Evolutionary conservation across 2,888 invertebrate genomes (phyloP).

Genomic region (Melinaea menophilus): DNA sequence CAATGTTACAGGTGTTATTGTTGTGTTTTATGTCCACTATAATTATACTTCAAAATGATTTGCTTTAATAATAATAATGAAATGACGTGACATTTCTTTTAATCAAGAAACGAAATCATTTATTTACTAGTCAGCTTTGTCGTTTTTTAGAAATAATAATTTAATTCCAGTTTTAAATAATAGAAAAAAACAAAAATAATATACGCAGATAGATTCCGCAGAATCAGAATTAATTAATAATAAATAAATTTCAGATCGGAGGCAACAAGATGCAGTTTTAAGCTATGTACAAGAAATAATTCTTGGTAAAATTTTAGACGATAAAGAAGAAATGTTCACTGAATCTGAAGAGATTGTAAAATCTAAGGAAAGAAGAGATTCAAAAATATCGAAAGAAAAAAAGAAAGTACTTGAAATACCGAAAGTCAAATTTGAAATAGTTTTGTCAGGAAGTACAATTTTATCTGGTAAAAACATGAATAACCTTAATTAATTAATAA

Average conservation of each 20-base stretch:
- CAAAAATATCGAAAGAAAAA: slow-evolving; percentile 39
- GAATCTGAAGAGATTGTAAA: slow-evolving; percentile 29
- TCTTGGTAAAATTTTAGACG: slow-evolving; percentile 33
- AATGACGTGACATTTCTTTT: not conserved
- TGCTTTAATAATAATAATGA: not conserved
- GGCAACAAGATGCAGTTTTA: slow-evolving; percentile 60
- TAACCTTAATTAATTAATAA: not conserved
- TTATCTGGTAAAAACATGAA: slow-evolving; percentile 47
- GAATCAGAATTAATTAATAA: not conserved
- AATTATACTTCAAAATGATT: slow-evolving; percentile 7
- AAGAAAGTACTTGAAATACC: slow-evolving; percentile 39
- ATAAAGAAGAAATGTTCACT: slow-evolving; percentile 9
- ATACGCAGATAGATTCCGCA: slow-evolving; percentile 8
- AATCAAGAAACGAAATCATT: no score
- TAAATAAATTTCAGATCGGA: slow-evolving; percentile 44
- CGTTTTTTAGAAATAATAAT: no score
- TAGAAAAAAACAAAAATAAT: no score
- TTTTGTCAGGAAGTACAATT: slow-evolving; percentile 50
- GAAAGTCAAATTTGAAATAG: slow-evolving; percentile 50
- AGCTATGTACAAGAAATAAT: slow-evolving; percentile 47
- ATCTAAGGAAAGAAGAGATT: slow-evolving; percentile 33
- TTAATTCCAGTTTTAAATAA: no score
- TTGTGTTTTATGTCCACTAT: no score
- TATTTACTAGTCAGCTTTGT: no score
- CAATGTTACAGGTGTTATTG: slow-evolving; percentile 48